Evolutionary conservation across 2,113 vertebrate species (phyloP).

Genomic region (Calyptommatus sinebrachiatus): DNA sequence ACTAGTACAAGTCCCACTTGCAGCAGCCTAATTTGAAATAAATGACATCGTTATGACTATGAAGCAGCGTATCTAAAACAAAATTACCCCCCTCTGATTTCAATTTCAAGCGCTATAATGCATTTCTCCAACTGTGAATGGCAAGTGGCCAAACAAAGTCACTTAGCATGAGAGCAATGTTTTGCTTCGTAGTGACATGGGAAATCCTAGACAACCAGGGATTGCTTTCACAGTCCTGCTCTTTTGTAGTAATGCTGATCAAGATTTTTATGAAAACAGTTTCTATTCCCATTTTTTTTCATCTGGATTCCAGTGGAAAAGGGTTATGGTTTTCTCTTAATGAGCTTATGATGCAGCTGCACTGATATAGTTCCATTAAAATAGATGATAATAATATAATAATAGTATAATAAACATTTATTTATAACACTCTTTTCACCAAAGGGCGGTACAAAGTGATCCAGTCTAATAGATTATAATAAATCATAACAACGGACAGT

Average conservation of each 20-base stretch:
- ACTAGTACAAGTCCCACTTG: neutral
- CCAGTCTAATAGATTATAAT: too few relatives aligned
- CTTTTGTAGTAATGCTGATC: neutral
- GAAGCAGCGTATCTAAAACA: neutral
- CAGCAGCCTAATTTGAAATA: neutral
- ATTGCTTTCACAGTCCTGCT: neutral
- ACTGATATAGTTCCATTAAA: neutral
- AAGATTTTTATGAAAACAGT: neutral
- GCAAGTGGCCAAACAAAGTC: neutral
- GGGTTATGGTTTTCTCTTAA: neutral
- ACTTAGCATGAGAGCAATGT: neutral
- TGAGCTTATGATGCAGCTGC: conserved; percentile 27
- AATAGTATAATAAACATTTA: too few relatives aligned
- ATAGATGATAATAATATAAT: neutral
- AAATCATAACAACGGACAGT: too few relatives aligned
- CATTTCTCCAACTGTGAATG: neutral
- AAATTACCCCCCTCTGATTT: neutral
- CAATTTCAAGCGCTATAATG: neutral
- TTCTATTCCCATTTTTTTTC: neutral
- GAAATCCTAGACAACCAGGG: neutral
- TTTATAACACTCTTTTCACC: too few relatives aligned
- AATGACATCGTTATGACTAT: neutral
- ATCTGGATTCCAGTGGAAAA: neutral
- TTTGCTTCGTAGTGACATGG: neutral
- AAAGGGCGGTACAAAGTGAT: too few relatives aligned